These are phyloP conservation scores for Rhagonycha lutea DNA, from an alignment of 2,888 invertebrate genomes.

Conservation along the genomic window DNA sequence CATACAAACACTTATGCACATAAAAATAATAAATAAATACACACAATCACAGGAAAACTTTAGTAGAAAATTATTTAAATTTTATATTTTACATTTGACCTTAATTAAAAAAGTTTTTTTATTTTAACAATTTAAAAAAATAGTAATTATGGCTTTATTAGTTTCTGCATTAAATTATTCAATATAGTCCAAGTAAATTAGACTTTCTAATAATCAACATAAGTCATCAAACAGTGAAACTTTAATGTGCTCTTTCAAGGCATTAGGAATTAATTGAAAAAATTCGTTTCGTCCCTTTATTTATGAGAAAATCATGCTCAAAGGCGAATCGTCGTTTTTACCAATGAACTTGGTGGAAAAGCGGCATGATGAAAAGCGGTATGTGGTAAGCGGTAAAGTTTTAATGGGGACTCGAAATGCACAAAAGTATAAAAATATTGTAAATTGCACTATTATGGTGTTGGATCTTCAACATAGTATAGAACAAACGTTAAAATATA, in stretches of 20 bases:
- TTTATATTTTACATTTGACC: not conserved
- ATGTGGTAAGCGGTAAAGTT: too few species aligned
- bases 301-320: not conserved
- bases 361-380: too few species aligned
- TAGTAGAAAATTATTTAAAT: conserved; percentile 2
- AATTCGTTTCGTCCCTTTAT: not conserved
- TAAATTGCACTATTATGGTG: too few species aligned
- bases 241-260: not conserved
- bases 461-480: too few species aligned
- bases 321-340: not conserved
- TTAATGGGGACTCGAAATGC: too few species aligned
- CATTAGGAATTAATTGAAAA: not conserved
- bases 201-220: not conserved
- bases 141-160: not conserved
- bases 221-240: not conserved
- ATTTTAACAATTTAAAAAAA: not conserved
- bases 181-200: not conserved
- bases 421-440: too few species aligned
- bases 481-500: too few species aligned
- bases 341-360: not conserved
- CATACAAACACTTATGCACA: not conserved
- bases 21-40: conserved; percentile 1
- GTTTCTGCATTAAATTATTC: not conserved
- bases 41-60: conserved; percentile 2
- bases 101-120: not conserved